These are phyloP conservation scores for Willisornis vidua DNA, from an alignment of 2,113 vertebrate species.

Conservation along the genomic window DNA sequence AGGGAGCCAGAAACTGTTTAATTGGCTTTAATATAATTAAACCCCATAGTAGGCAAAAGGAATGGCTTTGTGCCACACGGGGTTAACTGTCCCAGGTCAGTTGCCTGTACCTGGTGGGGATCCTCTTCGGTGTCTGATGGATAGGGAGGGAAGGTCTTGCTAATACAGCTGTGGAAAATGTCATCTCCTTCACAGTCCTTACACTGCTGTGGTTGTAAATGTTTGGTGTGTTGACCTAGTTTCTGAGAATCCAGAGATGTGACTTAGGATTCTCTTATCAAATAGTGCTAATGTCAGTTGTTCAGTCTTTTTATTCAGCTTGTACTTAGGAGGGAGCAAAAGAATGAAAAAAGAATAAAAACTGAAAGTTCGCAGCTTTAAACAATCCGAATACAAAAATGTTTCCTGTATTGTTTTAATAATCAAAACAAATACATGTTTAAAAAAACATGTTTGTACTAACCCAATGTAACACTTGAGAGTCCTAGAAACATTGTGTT, in stretches of 20 bases:
- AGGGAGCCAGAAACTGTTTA: neutral
- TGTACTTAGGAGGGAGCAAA: neutral
- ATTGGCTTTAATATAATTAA: neutral
- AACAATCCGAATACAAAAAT: neutral
- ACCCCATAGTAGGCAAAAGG: neutral
- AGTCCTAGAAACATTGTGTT: neutral
- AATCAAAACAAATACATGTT: neutral
- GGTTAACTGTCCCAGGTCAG: neutral
- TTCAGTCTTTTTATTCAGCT: neutral
- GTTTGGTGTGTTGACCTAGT: conserved; percentile 4
- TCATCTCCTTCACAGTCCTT: neutral
- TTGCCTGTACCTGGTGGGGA: no score
- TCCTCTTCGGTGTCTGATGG: neutral
- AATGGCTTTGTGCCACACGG: neutral
- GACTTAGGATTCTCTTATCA: neutral
- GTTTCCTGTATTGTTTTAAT: neutral
- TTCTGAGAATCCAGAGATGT: neutral
- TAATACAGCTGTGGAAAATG: neutral
- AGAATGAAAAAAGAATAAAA: neutral
- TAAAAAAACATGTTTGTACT: rapidly evolving
- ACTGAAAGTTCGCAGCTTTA: neutral
- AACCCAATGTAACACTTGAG: neutral
- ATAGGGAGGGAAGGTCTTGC: neutral
- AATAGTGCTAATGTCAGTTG: neutral
- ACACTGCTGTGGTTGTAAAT: neutral